These are phyloP conservation scores for Vollenhovia emeryi DNA, from an alignment of 1,140 invertebrate genomes.

Conservation along the genomic window DNA sequence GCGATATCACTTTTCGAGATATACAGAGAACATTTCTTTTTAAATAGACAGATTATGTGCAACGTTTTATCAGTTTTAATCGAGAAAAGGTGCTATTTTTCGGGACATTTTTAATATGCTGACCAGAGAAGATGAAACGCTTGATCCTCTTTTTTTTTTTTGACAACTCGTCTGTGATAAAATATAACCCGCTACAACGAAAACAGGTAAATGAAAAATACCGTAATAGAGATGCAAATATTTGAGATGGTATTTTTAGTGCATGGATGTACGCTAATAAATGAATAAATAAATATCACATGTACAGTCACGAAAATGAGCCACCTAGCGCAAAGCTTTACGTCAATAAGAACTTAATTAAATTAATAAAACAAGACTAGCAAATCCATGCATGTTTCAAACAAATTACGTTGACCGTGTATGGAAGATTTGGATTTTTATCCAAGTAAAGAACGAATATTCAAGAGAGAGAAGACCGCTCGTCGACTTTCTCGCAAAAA, in stretches of 20 bases:
- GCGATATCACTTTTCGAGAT: background rate
- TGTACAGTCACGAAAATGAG: background rate
- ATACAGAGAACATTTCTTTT: background rate
- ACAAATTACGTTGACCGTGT: constrained; percentile 29
- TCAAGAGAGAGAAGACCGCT: constrained; percentile 24
- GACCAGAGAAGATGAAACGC: background rate
- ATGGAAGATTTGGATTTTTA: constrained; percentile 24
- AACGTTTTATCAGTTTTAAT: background rate
- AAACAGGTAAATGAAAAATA: background rate
- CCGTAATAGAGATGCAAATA: background rate
- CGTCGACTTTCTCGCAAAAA: constrained; percentile 47
- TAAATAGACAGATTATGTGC: background rate
- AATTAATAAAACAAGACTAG: constrained; percentile 12
- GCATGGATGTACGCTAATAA: background rate
- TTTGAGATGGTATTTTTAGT: background rate
- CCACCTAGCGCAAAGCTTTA: background rate
- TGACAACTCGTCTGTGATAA: background rate
- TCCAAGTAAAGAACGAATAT: constrained; percentile 46
- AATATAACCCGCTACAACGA: background rate
- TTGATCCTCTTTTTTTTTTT: background rate
- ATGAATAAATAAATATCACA: constrained; percentile 2
- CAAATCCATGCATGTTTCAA: background rate
- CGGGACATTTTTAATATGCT: background rate
- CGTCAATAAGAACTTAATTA: constrained; percentile 18
- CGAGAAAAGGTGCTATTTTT: background rate